Evolutionary conservation across 2,113 vertebrate genomes (phyloP).

Genomic region (Lucifuga dentata): DNA sequence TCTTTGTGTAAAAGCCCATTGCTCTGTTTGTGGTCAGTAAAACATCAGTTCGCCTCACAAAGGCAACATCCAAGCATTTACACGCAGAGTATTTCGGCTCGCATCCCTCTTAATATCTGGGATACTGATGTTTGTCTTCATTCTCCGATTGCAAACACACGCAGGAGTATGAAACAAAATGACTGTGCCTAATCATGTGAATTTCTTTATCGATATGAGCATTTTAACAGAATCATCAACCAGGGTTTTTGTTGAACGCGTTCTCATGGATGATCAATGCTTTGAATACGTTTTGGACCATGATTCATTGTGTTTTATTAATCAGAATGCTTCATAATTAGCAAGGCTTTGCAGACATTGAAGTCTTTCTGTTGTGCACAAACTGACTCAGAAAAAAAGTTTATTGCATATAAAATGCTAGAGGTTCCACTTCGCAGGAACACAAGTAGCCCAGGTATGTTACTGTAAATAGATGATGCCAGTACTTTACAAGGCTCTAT

Average conservation of each 20-base stretch:
- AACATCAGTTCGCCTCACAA: slow-evolving; percentile 27
- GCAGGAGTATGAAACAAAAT: slow-evolving; percentile 56
- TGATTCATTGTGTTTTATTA: slow-evolving; percentile 48
- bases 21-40: slow-evolving; percentile 63
- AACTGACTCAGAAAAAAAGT: slow-evolving; percentile 32
- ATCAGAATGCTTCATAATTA: slow-evolving; percentile 38
- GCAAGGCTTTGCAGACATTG: slow-evolving; percentile 35
- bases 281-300: slow-evolving; percentile 36
- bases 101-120: slow-evolving; percentile 55
- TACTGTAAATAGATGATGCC: slow-evolving; percentile 66
- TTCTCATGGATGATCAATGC: slow-evolving; percentile 60
- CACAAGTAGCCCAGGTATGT: slow-evolving; percentile 43
- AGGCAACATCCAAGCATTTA: slow-evolving; percentile 21
- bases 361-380: slow-evolving; percentile 58
- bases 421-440: slow-evolving; percentile 50
- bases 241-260: slow-evolving; percentile 61
- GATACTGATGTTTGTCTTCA: slow-evolving; percentile 65
- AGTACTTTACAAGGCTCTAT: slow-evolving; percentile 54
- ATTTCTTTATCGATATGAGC: slow-evolving; percentile 51
- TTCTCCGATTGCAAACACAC: slow-evolving; percentile 41
- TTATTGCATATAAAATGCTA: slow-evolving; percentile 73
- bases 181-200: slow-evolving; percentile 74
- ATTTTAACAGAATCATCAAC: slow-evolving; percentile 53
- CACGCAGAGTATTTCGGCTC: slow-evolving; percentile 51
- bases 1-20: slow-evolving; percentile 76